Base-by-base conservation (phyloP, 2,888 invertebrate species). In the Drosophila macrospina region DNA sequence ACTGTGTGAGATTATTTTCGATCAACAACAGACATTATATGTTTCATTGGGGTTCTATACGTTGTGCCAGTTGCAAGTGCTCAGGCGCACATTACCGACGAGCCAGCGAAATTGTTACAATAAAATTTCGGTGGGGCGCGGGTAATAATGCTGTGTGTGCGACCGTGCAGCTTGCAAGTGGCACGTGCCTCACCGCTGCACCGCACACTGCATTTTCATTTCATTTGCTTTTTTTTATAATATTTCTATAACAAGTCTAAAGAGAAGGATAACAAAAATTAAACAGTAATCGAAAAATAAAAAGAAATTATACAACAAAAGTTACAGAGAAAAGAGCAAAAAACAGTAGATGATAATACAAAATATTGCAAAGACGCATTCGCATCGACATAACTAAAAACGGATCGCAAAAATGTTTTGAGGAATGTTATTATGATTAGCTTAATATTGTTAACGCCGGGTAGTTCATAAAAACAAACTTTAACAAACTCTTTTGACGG, bases 361-460 rank as follows among this genome's bases (percentile, higher is more conserved):
- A 36, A 71, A 74, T 69, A 65, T 51, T 77, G 37, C 42, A 69
- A 54, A 37, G 39, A 70, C 26, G 54, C 68, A 68, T 59, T 37
- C 57, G 65, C 71, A 71, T 75, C 63, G 36, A 34, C 54, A 44
- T 48, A 74, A 78, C 65, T 42, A 70, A 66, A 59, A 55, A 45
- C 64, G 77, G 75, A 47, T 68, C 64, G 64, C 71, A 77, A 86
- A 44, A 78, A 62, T 62, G 81, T 86, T 76, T 89, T 88, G 88
- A 91, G 90, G 90, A 90, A 90, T 90, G 90, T 90, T 87, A 87
- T 85, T 85, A 89, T 83, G 85, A 78, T 69, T 70, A 76, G 74
- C 74, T 76, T 74, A 74, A 71, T 61, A 45, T 36, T 54, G 44
- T 67, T 67, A 48, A 74, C 68, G 73, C 74, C 62, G 74, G 65